Conservation (phyloP, 2,113 vertebrate species). For the Dromas ardeola region DNA sequence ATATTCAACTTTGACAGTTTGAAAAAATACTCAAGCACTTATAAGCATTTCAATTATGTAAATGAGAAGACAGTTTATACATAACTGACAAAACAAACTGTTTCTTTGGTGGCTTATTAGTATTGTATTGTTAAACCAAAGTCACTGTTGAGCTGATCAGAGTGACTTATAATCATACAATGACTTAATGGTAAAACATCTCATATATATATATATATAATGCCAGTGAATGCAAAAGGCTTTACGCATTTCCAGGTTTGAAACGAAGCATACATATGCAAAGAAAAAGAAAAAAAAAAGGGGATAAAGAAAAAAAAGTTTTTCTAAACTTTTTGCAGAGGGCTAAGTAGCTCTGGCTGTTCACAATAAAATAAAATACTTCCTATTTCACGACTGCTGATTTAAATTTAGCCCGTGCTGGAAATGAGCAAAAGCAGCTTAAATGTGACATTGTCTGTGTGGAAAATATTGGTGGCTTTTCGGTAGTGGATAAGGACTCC, state of each 20-base stretch:
- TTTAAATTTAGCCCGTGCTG: background rate
- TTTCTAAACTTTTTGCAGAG: background rate
- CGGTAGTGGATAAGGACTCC: background rate
- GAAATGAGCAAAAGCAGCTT: conserved; percentile 14
- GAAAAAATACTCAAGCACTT: background rate
- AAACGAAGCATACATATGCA: background rate
- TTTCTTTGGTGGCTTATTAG: background rate
- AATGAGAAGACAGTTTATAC: background rate
- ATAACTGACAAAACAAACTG: background rate
- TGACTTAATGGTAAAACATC: background rate
- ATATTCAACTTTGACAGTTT: background rate
- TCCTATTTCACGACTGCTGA: background rate
- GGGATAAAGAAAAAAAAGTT: background rate
- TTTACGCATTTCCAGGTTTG: background rate
- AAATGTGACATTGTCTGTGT: background rate
- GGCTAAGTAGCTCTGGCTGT: background rate
- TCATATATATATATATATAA: background rate
- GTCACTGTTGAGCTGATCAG: background rate
- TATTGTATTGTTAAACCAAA: background rate
- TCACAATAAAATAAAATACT: background rate
- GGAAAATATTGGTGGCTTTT: background rate
- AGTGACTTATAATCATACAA: background rate
- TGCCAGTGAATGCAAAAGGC: background rate
- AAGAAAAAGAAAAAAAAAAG: background rate
- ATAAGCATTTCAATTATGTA: background rate